These are phyloP conservation scores for Rallus crepitans DNA, from an alignment of 2,797 vertebrate genomes.

Conservation along the genomic window DNA sequence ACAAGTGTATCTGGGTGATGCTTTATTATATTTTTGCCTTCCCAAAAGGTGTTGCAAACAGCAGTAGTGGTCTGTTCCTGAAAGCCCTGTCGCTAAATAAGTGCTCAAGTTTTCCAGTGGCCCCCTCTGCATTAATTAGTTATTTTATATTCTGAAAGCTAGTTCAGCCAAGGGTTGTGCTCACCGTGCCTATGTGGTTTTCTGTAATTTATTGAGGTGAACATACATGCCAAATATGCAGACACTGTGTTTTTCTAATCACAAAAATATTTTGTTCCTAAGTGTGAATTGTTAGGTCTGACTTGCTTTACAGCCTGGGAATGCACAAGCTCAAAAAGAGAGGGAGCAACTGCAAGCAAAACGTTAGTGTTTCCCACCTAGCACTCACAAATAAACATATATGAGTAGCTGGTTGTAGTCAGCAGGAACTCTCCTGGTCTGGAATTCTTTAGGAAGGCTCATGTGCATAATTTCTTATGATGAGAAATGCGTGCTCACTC, in stretches of 20 bases:
- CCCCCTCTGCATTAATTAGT: slow-evolving; percentile 52
- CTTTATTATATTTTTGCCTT: no score
- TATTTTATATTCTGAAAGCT: slow-evolving; percentile 15
- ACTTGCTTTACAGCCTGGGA: not conserved
- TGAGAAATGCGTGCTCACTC: not conserved
- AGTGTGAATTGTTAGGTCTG: slow-evolving; percentile 39
- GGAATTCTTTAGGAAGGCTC: not conserved
- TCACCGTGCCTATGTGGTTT: slow-evolving; percentile 12
- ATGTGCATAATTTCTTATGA: not conserved
- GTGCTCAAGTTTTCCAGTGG: not conserved
- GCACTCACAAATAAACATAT: not conserved
- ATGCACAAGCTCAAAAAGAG: slow-evolving; percentile 1
- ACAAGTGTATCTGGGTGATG: not conserved
- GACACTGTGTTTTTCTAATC: slow-evolving; percentile 45
- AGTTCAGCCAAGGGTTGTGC: slow-evolving; percentile 62
- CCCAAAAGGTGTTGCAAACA: not conserved
- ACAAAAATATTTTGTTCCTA: slow-evolving; percentile 51
- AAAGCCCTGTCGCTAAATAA: not conserved
- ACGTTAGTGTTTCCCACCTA: not conserved
- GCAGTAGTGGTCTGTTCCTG: not conserved
- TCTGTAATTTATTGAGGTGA: slow-evolving; percentile 49
- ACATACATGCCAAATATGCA: slow-evolving; percentile 49
- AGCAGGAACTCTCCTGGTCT: not conserved
- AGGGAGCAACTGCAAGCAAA: not conserved
- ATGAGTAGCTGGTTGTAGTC: not conserved